These are phyloP conservation scores for Linurgus olivaceus DNA, from an alignment of 2,797 vertebrate species.

Conservation along the genomic window DNA sequence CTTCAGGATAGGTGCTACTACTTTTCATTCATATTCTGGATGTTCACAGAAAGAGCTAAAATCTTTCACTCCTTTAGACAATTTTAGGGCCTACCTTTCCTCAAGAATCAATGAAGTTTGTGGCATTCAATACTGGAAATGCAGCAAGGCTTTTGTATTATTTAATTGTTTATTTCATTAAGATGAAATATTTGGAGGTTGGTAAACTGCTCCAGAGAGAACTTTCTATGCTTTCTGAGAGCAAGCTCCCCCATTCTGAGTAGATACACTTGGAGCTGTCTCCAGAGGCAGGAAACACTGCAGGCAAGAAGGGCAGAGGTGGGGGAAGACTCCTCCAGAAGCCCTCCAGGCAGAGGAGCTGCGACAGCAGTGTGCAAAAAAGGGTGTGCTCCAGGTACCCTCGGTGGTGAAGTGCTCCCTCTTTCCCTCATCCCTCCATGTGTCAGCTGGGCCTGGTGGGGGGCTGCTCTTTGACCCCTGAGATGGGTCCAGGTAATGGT, in stretches of 20 bases:
- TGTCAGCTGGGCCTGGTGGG: neutral
- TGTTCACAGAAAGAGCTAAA: neutral
- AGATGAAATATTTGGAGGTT: neutral
- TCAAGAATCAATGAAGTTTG: neutral
- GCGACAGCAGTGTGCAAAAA: neutral
- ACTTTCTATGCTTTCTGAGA: neutral
- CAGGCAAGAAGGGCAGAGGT: neutral
- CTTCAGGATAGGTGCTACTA: neutral
- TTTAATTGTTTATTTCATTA: neutral
- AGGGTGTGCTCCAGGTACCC: accelerated
- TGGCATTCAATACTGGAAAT: neutral
- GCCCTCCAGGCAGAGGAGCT: neutral
- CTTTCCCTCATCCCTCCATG: accelerated
- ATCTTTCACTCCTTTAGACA: neutral
- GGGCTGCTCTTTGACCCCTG: neutral
- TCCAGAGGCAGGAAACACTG: neutral
- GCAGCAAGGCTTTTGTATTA: neutral
- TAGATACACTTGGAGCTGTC: too few relatives aligned
- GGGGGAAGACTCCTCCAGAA: neutral
- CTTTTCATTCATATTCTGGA: neutral
- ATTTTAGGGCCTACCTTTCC: neutral
- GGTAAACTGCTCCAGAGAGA: neutral
- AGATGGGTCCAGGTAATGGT: neutral
- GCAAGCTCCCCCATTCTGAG: neutral
- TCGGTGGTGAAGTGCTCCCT: neutral